Base-by-base conservation (phyloP, 1,140 invertebrate genomes). In the Heliconius nattereri region DNA sequence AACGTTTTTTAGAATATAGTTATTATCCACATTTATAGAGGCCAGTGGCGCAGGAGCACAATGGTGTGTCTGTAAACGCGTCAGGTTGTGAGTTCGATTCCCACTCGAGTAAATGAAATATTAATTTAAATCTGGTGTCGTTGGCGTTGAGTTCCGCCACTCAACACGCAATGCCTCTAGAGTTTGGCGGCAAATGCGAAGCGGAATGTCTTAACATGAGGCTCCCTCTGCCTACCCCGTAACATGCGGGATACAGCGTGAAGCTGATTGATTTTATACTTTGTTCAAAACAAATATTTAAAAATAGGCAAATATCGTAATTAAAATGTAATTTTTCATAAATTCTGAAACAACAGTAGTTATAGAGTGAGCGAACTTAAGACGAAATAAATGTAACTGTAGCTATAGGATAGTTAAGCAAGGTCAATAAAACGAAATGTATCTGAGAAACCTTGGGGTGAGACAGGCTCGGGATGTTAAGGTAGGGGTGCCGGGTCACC, bases 401-500 rank as follows among this genome's bases (percentile, higher is more conserved):
- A 52, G 19, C 7, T 20, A 66, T 78, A 75, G 49, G 79, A 26
- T 76, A 82, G 37, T 57, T 57, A 83, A 23, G 52, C 52, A 71
- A 73, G 81, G 82, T 85, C 83, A 83, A 85, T 81, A 84, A 85
- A 81, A 81, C 49, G 32, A 76, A 83, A 82, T 60, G 78, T 82
- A 82, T 73, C 78, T 78, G 49, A 79, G 79, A 40, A 83, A 85
- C 49, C 79, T 84, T 84, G 72, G 85, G 84, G 85, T 79, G 85
- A 82, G 80, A 83, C 85, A 81, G 81, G 84, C 76, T 87, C 77
- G 83, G 79, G 83, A 84, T 79, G 77, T 84, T 79, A 85, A 87
- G 82, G 82, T 83, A 90, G 85, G 91, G 91, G 91, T 91, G 90
- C 83, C 83, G 89, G 91, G 89, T 91, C 88, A 87, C 86, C 86